phyloP scores from a whole-genome alignment of 2,113 vertebrate species.

The Prinia subflava region DNA sequence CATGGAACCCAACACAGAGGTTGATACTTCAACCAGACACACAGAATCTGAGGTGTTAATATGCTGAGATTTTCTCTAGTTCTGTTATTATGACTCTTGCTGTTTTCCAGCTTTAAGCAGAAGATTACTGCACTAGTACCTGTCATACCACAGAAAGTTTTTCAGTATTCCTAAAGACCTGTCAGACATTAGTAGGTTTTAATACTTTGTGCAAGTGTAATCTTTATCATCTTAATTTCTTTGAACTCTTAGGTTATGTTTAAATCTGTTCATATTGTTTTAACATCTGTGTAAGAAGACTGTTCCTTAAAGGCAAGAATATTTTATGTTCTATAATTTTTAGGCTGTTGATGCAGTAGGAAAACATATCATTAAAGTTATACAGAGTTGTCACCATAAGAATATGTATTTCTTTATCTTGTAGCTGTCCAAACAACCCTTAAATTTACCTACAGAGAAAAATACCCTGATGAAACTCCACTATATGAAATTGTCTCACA shows the following conservation, averaged over 20 bases:
- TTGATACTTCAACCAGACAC: background rate
- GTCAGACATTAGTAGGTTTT: background rate
- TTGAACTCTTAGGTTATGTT: background rate
- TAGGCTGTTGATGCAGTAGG: background rate
- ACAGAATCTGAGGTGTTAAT: background rate
- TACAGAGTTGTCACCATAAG: background rate
- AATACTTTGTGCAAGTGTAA: background rate
- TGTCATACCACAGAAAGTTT: background rate
- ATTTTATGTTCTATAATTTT: background rate
- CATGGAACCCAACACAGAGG: background rate
- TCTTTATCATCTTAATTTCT: background rate
- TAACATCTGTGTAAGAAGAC: background rate
- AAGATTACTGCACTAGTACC: background rate
- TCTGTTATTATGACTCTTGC: background rate
- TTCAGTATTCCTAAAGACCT: background rate
- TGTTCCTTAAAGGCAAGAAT: background rate
- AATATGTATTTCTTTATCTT: conserved; percentile 33
- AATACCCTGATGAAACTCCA: conserved; percentile 92
- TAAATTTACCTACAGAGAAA: conserved; percentile 95
- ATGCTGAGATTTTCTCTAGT: background rate
- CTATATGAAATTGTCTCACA: conserved; percentile 90
- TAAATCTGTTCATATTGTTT: background rate
- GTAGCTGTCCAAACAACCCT: conserved; percentile 87
- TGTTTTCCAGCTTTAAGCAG: background rate
- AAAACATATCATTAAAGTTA: background rate